Percentiles rank a stretch among this genome's conserved stretches.
Conservation (phyloP, 53 echinoderm and acorn worm genomes). For the Mesocentrotus franciscanus region DNA sequence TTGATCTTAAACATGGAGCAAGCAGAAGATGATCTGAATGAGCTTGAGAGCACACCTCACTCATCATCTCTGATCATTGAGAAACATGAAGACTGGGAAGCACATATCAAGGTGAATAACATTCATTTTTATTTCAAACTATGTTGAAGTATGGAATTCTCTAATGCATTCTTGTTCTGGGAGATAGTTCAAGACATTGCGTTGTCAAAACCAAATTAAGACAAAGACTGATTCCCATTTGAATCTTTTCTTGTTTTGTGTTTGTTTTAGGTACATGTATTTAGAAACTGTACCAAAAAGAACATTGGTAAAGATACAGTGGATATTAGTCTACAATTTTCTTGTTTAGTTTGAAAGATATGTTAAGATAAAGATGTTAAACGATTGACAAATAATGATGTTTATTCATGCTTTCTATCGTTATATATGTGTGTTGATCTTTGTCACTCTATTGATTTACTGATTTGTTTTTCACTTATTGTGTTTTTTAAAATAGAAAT, state of each 20-base stretch:
- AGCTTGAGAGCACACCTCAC: slow-evolving; percentile 75
- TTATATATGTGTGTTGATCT: not conserved
- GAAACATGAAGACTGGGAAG: slow-evolving; percentile 88
- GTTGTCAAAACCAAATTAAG: too few species aligned
- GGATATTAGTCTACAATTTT: not conserved
- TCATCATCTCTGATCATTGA: slow-evolving; percentile 75
- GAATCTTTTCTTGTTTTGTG: too few species aligned
- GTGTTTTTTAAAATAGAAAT: not conserved
- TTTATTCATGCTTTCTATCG: not conserved
- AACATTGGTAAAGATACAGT: not conserved
- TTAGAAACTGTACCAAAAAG: not conserved
- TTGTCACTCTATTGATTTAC: not conserved
- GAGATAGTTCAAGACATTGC: too few species aligned
- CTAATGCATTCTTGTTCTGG: not conserved
- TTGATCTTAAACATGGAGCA: slow-evolving; percentile 71
- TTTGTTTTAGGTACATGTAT: too few species aligned
- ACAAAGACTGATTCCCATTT: too few species aligned
- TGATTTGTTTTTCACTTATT: not conserved
- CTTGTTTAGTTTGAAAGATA: not conserved
- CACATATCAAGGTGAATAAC: slow-evolving; percentile 77
- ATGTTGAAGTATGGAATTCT: not conserved
- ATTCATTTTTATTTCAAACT: not conserved
- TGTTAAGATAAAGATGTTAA: not conserved
- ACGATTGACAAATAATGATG: not conserved
- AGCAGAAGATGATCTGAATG: slow-evolving; percentile 73